These are phyloP conservation scores for Presbytis comata DNA, from an alignment of 2,797 vertebrate species.

Conservation along the genomic window DNA sequence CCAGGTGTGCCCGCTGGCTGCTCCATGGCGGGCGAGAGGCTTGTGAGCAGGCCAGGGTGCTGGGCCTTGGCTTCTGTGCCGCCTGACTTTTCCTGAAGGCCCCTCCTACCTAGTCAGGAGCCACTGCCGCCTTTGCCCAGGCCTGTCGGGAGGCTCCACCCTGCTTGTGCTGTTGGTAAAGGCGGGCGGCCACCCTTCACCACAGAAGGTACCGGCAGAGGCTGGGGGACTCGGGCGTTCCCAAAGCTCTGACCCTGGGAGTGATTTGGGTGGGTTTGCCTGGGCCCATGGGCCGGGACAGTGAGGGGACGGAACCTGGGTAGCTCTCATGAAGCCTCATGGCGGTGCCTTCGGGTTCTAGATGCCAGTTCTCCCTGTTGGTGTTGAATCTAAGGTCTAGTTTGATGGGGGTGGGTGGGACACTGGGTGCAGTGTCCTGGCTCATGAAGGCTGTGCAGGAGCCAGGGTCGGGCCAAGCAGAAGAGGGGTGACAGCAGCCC, in stretches of 20 bases:
- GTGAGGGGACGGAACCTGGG: neutral
- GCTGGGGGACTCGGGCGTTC: neutral
- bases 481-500: neutral
- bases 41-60: neutral
- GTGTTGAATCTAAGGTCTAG: neutral
- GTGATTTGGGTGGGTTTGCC: neutral
- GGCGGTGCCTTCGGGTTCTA: rapidly evolving
- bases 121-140: neutral
- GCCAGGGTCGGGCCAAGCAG: neutral
- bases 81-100: neutral
- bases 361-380: rapidly evolving
- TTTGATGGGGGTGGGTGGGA: neutral
- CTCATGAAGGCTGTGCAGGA: neutral
- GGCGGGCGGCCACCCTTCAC: neutral
- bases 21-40: rapidly evolving
- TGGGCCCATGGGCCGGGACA: neutral
- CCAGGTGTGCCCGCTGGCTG: rapidly evolving
- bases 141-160: rapidly evolving
- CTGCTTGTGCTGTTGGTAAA: neutral
- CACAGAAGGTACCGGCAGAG: neutral
- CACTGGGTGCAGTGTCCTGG: neutral
- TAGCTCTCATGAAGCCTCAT: neutral
- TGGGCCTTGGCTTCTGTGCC: neutral
- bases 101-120: rapidly evolving
- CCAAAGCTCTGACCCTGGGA: neutral